Conservation (phyloP, 2,888 invertebrate species). For the Caenorhabditis doughertyi region DNA sequence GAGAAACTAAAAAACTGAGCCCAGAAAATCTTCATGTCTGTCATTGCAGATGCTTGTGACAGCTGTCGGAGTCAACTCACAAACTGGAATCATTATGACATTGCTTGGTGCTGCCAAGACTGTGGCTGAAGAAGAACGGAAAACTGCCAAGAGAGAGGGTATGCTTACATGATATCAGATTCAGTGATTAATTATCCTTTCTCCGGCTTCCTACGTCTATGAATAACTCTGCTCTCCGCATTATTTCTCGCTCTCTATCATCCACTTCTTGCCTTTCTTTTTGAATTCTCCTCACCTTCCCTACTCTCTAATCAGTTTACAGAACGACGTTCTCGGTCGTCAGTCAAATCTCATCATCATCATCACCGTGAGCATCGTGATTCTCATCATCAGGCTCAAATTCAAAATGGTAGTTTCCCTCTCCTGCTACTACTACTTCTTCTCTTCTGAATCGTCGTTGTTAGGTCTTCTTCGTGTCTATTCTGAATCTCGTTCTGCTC, state of each 20-base stretch:
- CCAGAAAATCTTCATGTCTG: constrained; percentile 2
- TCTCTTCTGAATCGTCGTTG: constrained; percentile 29
- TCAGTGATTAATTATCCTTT: constrained; percentile 14
- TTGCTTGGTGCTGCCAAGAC: constrained; percentile 82
- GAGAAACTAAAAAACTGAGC: neutral
- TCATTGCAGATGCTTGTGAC: constrained; percentile 78
- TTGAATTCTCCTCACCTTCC: constrained; percentile 31
- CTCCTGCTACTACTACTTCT: constrained; percentile 32
- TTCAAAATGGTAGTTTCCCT: constrained; percentile 53
- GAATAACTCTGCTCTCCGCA: constrained; percentile 15
- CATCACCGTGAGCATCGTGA: constrained; percentile 53
- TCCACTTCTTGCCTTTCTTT: constrained; percentile 38
- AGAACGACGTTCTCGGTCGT: constrained; percentile 68
- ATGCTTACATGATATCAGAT: constrained; percentile 17
- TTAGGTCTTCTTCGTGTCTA: constrained; percentile 21
- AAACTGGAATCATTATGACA: constrained; percentile 83
- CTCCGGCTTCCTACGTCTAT: constrained; percentile 24
- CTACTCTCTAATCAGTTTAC: constrained; percentile 49
- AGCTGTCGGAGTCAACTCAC: constrained; percentile 82
- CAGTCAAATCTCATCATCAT: constrained; percentile 63
- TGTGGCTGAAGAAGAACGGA: constrained; percentile 80
- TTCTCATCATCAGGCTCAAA: constrained; percentile 55
- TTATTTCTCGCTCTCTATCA: constrained; percentile 28
- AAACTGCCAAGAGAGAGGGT: constrained; percentile 80
- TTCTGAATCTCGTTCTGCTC: constrained; percentile 26